These are phyloP conservation scores for Axea sp. DNA, from an alignment of 2,888 invertebrate species.

Conservation along the genomic window DNA sequence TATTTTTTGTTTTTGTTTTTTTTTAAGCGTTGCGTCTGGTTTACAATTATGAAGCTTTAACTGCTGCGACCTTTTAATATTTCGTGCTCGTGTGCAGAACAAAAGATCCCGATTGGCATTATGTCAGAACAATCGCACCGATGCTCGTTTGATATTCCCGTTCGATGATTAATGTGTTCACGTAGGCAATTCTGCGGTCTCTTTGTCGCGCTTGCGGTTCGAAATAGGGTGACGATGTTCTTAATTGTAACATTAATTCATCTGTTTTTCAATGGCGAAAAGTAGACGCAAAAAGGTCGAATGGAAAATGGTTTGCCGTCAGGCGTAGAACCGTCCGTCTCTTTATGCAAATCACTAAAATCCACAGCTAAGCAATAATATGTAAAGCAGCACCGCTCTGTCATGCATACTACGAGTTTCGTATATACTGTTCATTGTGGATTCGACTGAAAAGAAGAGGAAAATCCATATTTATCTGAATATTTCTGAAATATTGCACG, in stretches of 20 bases:
- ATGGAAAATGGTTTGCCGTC: constrained; percentile 49
- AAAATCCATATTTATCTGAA: constrained; percentile 17
- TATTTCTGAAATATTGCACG: constrained; percentile 7
- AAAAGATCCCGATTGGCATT: constrained; percentile 36
- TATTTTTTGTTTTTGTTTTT: too few relatives aligned
- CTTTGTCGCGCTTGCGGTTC: constrained; percentile 23
- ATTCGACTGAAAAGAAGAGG: not conserved
- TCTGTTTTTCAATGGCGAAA: constrained; percentile 24
- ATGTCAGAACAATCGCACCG: constrained; percentile 35
- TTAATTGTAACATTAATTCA: constrained; percentile 39
- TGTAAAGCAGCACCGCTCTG: constrained; percentile 69
- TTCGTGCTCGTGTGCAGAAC: constrained; percentile 17
- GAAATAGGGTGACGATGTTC: constrained; percentile 8
- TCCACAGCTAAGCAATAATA: constrained; percentile 73
- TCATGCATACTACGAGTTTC: constrained; percentile 29
- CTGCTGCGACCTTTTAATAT: constrained; percentile 21
- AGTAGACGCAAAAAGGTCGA: constrained; percentile 27
- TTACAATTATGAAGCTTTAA: not conserved
- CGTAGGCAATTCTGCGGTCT: constrained; percentile 6
- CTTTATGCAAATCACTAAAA: constrained; percentile 71
- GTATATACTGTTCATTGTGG: constrained; percentile 18
- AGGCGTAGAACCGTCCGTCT: constrained; percentile 62
- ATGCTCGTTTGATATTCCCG: constrained; percentile 37
- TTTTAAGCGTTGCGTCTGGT: too few relatives aligned
- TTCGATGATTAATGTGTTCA: constrained; percentile 29